These are phyloP conservation scores for Drosophila bifasciata DNA, from an alignment of 1,140 invertebrate species.

Conservation along the genomic window DNA sequence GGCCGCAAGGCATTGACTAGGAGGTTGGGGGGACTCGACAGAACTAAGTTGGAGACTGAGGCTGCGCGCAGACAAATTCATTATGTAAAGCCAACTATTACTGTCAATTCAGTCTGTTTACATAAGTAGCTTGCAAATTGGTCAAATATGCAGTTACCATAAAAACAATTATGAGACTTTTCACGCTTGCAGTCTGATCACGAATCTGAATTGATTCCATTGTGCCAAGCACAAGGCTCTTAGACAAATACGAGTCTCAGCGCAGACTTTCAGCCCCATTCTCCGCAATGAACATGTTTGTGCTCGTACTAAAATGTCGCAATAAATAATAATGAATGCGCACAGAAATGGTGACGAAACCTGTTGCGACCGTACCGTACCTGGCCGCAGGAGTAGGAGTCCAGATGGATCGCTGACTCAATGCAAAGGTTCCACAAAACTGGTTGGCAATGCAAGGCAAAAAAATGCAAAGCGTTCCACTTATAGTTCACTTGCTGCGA, in stretches of 20 bases:
- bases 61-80: slow-evolving; percentile 52
- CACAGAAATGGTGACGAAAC: slow-evolving; percentile 71
- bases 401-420: slow-evolving; percentile 56
- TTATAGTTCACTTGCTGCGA: slow-evolving; percentile 55
- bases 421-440: slow-evolving; percentile 18
- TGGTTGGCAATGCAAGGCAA: slow-evolving; percentile 6
- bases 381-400: slow-evolving; percentile 44
- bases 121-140: slow-evolving; percentile 73
- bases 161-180: slow-evolving; percentile 72
- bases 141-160: slow-evolving; percentile 51
- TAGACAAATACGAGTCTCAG: slow-evolving; percentile 34
- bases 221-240: slow-evolving; percentile 32
- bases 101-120: slow-evolving; percentile 60
- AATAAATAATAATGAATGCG: slow-evolving; percentile 79
- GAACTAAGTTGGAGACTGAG: slow-evolving; percentile 31
- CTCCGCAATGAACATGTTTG: slow-evolving; percentile 66
- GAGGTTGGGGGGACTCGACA: slow-evolving; percentile 2
- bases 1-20: too few species aligned
- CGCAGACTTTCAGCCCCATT: slow-evolving; percentile 44
- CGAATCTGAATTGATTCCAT: slow-evolving; percentile 36
- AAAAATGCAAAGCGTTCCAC: slow-evolving; percentile 59
- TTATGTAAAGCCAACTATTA: slow-evolving; percentile 68
- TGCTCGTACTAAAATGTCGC: slow-evolving; percentile 54
- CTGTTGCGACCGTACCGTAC: slow-evolving; percentile 78
- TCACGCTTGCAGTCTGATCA: slow-evolving; percentile 60